phyloP scores from a whole-genome alignment of 2,113 vertebrate species.

The Clarias gariepinus region DNA sequence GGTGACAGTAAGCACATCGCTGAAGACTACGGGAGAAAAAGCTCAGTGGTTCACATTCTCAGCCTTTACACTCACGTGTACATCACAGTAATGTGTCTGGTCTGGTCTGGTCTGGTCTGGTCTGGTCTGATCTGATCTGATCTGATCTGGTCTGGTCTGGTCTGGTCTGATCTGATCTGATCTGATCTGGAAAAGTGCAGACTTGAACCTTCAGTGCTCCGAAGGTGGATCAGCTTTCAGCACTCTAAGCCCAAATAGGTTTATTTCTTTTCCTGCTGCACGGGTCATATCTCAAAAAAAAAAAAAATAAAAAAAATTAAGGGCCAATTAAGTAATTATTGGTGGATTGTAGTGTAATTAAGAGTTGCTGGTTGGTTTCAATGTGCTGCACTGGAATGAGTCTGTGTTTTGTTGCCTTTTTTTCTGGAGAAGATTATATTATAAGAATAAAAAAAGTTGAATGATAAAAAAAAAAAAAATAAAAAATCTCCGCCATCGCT shows the following conservation, averaged over 20 bases:
- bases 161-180: no score
- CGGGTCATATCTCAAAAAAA: conserved; percentile 54
- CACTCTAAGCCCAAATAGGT: conserved; percentile 42
- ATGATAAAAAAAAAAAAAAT: no score
- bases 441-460: conserved; percentile 60
- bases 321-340: conserved; percentile 64
- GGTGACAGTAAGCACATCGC: conserved; percentile 71
- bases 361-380: conserved; percentile 63
- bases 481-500: no score
- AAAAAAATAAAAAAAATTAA: conserved; percentile 54
- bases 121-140: no score
- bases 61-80: conserved; percentile 27
- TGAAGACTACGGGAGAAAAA: conserved; percentile 72
- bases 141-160: no score
- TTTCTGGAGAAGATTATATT: conserved; percentile 63
- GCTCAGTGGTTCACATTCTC: conserved; percentile 57
- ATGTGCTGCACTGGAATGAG: conserved; percentile 65
- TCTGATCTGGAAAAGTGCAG: conserved; percentile 46
- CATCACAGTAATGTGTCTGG: conserved; percentile 48
- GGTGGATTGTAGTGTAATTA: conserved; percentile 65
- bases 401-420: conserved; percentile 62
- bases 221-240: conserved; percentile 39
- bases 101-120: no score
- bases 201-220: conserved; percentile 45
- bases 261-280: conserved; percentile 49